Base-by-base conservation (phyloP, 2,888 invertebrate genomes). In the Tenodera sinensis region DNA sequence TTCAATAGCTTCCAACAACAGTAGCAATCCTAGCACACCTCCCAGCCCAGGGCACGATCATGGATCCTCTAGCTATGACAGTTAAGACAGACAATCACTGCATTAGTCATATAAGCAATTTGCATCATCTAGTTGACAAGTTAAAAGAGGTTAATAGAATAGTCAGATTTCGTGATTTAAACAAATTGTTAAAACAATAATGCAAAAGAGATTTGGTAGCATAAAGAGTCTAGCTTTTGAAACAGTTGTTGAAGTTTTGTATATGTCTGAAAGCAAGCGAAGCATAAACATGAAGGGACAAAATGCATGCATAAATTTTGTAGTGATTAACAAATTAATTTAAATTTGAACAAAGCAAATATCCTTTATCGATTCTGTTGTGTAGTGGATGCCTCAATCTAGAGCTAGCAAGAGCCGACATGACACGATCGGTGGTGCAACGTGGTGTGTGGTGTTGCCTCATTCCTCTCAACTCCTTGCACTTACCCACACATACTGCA, bases 1-100 rank as follows among this genome's bases (percentile, higher is more conserved):
- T 93, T 96, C 96, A 89, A 95, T 96, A 92, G 96, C 96, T 90
- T 96, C 96, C 90, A 96, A 96, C 93, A 96, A 96, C 93, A 96
- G 96, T 94, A 96, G 96, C 92, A 96, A 96, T 93, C 94, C 96
- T 91, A 96, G 96, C 91, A 96, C 96, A 85, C 96, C 96, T 88
- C 96, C 96, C 86, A 96, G 96, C 92, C 96, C 96, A 90, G 95
- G 95, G 91, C 95, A 95, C 90, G 95, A 95, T 92, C 95, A 95
- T 92, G 95, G 95, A 92, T 96, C 95, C 92, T 96, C 96, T 87
- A 95, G 95, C 92, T 96, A 95, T 91, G 96, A 96, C 93, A 95
- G 95, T 92, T 95, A 42, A 42, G 42, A 42, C 42, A 95, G 94
- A 92, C 90, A 88, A 85, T 88, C 89, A 30, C 83, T 42, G 28